These are phyloP conservation scores for Nebria brevicollis DNA, from an alignment of 2,888 invertebrate species.

Conservation along the genomic window DNA sequence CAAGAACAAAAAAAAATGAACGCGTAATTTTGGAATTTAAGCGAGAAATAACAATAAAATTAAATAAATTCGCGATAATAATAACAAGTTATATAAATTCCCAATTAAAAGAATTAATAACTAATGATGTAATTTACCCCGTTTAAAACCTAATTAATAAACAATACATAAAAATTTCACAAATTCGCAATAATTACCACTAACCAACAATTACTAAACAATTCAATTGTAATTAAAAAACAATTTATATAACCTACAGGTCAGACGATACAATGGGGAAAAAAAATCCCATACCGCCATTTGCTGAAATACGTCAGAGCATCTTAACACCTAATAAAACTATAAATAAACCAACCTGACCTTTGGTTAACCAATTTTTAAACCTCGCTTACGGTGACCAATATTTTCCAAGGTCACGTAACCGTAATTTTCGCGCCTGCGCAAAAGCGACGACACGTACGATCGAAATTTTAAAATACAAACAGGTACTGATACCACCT, in stretches of 20 bases:
- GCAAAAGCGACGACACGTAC: neutral
- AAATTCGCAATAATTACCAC: neutral
- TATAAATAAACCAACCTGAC: neutral
- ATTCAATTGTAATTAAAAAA: neutral
- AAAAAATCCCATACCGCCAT: neutral
- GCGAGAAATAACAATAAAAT: too few relatives aligned
- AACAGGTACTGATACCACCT: neutral
- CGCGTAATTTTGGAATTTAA: too few relatives aligned
- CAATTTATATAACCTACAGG: conserved; percentile 1
- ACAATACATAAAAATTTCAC: neutral
- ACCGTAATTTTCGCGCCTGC: neutral
- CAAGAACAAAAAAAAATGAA: too few relatives aligned
- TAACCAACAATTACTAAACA: neutral
- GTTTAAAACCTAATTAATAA: neutral
- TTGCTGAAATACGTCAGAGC: neutral
- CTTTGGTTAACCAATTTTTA: neutral
- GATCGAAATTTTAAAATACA: neutral
- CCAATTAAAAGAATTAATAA: too few relatives aligned
- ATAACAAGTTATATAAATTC: too few relatives aligned
- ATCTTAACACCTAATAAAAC: neutral
- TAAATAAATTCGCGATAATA: too few relatives aligned
- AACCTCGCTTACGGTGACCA: neutral
- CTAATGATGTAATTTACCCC: too few relatives aligned
- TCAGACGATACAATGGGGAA: neutral
- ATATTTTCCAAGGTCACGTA: neutral